Percentiles rank a stretch among this genome's conserved stretches.
Conservation (phyloP, 1,140 invertebrate species). For the Chironomus tepperi region DNA sequence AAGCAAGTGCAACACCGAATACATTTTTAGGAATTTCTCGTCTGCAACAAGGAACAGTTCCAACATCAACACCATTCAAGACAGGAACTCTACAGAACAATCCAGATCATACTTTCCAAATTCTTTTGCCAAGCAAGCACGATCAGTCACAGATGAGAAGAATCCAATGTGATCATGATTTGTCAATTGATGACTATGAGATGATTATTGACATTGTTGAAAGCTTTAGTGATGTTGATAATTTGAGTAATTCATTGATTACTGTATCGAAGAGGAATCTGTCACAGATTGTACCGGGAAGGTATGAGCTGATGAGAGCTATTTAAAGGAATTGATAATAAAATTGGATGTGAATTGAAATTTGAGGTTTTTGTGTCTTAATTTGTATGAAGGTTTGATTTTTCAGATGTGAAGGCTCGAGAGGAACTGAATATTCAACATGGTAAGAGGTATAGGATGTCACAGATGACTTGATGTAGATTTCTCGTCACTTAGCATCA, state of each 20-base stretch:
- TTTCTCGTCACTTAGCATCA: no score
- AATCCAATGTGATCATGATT: background rate
- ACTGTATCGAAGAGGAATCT: background rate
- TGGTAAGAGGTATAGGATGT: no score
- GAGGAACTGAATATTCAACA: no score
- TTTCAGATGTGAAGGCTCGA: no score
- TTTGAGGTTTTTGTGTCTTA: no score
- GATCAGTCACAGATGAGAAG: background rate
- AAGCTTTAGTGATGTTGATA: background rate
- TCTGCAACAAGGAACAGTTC: background rate
- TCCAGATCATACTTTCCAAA: background rate
- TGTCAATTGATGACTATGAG: background rate
- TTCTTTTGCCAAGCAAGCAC: background rate
- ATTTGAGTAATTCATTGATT: background rate
- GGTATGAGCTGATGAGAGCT: background rate
- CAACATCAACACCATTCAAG: background rate
- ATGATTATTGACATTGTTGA: background rate
- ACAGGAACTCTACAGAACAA: background rate
- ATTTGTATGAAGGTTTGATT: no score
- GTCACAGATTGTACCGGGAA: background rate
- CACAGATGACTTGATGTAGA: no score
- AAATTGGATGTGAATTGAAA: no score
- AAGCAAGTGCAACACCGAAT: background rate
- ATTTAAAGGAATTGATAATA: no score
- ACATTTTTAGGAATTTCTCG: background rate